These are phyloP conservation scores for Xenopus borealis DNA, from an alignment of 2,113 vertebrate species.

Conservation along the genomic window DNA sequence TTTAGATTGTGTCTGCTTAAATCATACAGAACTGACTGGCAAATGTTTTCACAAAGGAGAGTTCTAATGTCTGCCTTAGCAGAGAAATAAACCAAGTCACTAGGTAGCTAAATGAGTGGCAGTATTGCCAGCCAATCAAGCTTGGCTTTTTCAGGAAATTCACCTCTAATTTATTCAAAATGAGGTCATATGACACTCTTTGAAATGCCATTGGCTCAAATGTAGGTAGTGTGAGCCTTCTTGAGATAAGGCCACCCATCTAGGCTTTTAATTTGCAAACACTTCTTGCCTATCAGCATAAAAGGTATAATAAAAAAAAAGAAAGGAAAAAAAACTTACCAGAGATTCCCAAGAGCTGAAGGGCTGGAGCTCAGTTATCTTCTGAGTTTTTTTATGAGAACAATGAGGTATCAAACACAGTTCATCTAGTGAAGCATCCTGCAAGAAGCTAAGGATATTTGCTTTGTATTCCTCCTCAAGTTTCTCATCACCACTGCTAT, in stretches of 20 bases:
- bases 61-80: conserved; percentile 73
- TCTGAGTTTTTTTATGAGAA: conserved; percentile 89
- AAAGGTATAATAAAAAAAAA: conserved; percentile 55
- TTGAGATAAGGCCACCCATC: conserved; percentile 73
- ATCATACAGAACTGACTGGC: conserved; percentile 64
- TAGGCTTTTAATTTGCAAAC: conserved; percentile 68
- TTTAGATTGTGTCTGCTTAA: conserved; percentile 58
- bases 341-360: conserved; percentile 84
- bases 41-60: conserved; percentile 67
- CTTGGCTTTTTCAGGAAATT: conserved; percentile 72
- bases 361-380: conserved; percentile 88
- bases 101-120: conserved; percentile 72
- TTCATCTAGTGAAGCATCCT: conserved; percentile 78
- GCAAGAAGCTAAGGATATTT: conserved; percentile 83
- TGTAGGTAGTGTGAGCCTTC: conserved; percentile 65
- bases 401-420: conserved; percentile 85
- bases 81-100: conserved; percentile 74
- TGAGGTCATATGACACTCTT: conserved; percentile 81
- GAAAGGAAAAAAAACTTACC: conserved; percentile 70
- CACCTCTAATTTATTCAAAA: conserved; percentile 80
- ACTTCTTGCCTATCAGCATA: conserved; percentile 64
- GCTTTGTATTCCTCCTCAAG: conserved; percentile 67
- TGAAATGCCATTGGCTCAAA: conserved; percentile 78
- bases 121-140: conserved; percentile 79
- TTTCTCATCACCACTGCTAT: conserved; percentile 58